Evolutionary conservation across 1,140 invertebrate species (phyloP).

Genomic region (Teleogryllus occipitalis): DNA sequence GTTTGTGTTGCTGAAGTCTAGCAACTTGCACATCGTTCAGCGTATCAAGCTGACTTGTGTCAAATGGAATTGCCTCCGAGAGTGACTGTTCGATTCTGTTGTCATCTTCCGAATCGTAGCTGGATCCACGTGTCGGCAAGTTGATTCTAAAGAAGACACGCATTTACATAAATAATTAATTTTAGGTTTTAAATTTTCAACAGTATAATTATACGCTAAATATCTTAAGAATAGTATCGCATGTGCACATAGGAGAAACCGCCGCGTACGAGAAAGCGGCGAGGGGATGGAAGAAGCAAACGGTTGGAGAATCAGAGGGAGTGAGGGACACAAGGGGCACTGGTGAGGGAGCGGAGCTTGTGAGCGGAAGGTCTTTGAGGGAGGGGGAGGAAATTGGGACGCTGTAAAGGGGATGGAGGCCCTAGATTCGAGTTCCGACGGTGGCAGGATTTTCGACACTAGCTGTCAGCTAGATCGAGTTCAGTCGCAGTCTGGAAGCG

Average conservation of each 20-base stretch:
- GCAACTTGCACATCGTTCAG: constrained; percentile 24
- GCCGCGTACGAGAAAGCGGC: background rate
- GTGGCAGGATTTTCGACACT: too few relatives aligned
- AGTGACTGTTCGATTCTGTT: constrained; percentile 12
- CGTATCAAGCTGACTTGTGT: constrained; percentile 23
- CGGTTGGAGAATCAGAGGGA: background rate
- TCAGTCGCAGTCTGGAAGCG: too few relatives aligned
- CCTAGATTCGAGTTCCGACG: too few relatives aligned
- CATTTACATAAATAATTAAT: background rate
- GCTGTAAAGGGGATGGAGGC: too few relatives aligned
- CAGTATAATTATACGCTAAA: background rate
- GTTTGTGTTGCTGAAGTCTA: constrained; percentile 13
- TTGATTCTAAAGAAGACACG: constrained; percentile 15
- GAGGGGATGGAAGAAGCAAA: background rate
- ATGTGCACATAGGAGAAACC: background rate
- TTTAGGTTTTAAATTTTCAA: background rate
- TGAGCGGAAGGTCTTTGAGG: too few relatives aligned
- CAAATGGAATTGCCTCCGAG: constrained; percentile 8
- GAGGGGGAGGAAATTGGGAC: too few relatives aligned
- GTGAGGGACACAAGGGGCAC: background rate
- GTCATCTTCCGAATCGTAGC: constrained; percentile 7
- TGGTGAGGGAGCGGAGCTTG: background rate
- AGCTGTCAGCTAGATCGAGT: too few relatives aligned
- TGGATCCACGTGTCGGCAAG: background rate
- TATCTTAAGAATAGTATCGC: background rate